Evolutionary conservation across 2,888 invertebrate genomes (phyloP).

Genomic region (Oscheius sp.): DNA sequence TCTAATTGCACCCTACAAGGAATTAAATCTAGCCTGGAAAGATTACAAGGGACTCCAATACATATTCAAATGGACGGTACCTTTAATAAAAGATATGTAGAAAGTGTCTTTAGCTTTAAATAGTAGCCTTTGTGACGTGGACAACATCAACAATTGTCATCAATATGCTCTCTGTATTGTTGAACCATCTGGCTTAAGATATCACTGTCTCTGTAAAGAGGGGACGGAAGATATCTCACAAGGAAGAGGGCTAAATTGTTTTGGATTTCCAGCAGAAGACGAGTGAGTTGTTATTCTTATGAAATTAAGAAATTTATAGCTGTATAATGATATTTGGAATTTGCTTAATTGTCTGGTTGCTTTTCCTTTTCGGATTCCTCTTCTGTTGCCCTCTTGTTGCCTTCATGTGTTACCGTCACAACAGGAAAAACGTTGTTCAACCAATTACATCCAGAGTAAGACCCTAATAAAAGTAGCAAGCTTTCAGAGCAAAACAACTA

Average conservation of each 20-base stretch:
- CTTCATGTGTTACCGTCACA: slow-evolving; percentile 32
- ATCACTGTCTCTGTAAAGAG: slow-evolving; percentile 39
- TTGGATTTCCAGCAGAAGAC: slow-evolving; percentile 49
- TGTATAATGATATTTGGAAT: slow-evolving; percentile 61
- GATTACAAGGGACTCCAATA: no score
- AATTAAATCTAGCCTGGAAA: background rate
- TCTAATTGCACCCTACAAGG: slow-evolving; percentile 1
- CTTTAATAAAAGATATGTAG: no score
- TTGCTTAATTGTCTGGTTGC: slow-evolving; percentile 64
- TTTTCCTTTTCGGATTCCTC: slow-evolving; percentile 54
- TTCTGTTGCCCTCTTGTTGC: slow-evolving; percentile 40
- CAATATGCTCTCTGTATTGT: slow-evolving; percentile 36
- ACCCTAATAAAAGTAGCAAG: no score
- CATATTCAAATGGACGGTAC: no score
- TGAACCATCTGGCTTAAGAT: slow-evolving; percentile 32
- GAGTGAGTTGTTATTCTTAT: slow-evolving; percentile 29
- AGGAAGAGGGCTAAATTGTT: slow-evolving; percentile 50
- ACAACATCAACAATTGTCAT: slow-evolving; percentile 39
- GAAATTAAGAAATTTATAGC: slow-evolving; percentile 44
- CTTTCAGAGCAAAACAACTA: slow-evolving; percentile 6
- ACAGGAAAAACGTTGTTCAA: background rate
- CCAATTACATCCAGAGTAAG: background rate
- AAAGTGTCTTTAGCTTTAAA: slow-evolving; percentile 39
- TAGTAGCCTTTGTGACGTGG: slow-evolving; percentile 26
- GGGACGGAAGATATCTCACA: slow-evolving; percentile 53